Conservation (phyloP, 2,113 vertebrate genomes). For the Steatornis caripensis region DNA sequence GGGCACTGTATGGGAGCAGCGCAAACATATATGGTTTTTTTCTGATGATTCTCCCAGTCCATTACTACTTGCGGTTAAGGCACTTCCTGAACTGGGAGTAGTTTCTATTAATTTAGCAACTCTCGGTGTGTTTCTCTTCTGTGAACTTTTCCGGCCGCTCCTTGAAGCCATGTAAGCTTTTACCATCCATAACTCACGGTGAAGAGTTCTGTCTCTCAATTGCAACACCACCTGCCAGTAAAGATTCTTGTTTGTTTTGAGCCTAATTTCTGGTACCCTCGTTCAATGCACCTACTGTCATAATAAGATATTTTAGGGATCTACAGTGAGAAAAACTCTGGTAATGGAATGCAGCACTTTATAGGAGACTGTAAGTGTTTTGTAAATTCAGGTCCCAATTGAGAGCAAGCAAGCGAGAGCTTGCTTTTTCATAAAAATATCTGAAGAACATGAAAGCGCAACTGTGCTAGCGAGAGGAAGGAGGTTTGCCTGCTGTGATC, state of each 20-base stretch:
- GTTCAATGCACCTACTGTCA: not conserved
- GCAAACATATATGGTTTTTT: not conserved
- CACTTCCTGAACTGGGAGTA: not conserved
- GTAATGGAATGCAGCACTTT: not conserved
- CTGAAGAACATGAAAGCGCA: not conserved
- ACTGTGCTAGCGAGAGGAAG: not conserved
- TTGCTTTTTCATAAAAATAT: not conserved
- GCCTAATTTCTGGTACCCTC: not conserved
- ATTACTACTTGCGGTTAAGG: not conserved
- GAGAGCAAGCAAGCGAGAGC: not conserved
- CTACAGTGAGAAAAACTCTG: not conserved
- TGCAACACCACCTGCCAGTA: not conserved
- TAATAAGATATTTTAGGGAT: not conserved
- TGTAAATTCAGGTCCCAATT: not conserved
- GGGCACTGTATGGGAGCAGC: not conserved
- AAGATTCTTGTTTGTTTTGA: not conserved
- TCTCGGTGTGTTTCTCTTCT: not conserved
- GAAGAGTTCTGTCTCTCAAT: not conserved
- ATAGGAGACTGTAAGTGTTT: not conserved
- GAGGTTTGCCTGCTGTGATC: not conserved
- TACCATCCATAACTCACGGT: fast-evolving
- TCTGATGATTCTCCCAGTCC: not conserved
- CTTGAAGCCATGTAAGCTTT: not conserved
- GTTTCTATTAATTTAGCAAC: not conserved
- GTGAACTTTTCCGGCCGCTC: not conserved